Conservation (phyloP, 2,797 vertebrate species). For the Anisognathus igniventris region DNA sequence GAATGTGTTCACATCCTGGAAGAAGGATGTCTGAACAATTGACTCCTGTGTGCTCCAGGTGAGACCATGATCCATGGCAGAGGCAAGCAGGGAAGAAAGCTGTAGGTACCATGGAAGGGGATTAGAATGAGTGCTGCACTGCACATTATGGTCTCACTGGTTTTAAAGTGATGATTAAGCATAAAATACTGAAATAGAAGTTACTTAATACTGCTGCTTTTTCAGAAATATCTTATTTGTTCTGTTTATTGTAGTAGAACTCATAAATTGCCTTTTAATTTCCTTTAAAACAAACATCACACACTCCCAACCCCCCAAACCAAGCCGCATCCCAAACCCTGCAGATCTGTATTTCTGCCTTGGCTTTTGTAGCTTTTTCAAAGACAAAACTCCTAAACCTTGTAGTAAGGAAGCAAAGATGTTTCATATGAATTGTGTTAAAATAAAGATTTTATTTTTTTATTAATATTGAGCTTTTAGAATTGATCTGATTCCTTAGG, state of each 20-base stretch:
- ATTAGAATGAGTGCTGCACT: neutral
- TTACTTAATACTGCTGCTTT: neutral
- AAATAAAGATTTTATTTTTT: neutral
- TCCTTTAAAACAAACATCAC: neutral
- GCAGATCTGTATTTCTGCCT: neutral
- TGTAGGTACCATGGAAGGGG: neutral
- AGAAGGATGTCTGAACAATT: neutral
- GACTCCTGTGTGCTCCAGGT: fast-evolving
- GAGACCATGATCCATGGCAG: neutral
- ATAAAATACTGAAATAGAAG: neutral
- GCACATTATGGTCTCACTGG: neutral
- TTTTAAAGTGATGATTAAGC: neutral
- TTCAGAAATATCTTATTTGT: neutral
- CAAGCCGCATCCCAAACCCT: neutral
- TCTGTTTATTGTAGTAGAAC: neutral
- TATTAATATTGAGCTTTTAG: neutral
- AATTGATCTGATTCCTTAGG: neutral
- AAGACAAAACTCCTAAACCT: neutral
- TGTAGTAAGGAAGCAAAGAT: neutral
- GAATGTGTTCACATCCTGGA: neutral
- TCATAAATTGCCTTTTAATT: neutral
- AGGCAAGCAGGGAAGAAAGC: neutral
- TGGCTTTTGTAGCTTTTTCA: neutral
- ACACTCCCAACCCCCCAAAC: fast-evolving
- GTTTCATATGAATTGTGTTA: neutral